These are phyloP conservation scores for Mantis religiosa DNA, from an alignment of 2,888 invertebrate genomes.

Conservation along the genomic window DNA sequence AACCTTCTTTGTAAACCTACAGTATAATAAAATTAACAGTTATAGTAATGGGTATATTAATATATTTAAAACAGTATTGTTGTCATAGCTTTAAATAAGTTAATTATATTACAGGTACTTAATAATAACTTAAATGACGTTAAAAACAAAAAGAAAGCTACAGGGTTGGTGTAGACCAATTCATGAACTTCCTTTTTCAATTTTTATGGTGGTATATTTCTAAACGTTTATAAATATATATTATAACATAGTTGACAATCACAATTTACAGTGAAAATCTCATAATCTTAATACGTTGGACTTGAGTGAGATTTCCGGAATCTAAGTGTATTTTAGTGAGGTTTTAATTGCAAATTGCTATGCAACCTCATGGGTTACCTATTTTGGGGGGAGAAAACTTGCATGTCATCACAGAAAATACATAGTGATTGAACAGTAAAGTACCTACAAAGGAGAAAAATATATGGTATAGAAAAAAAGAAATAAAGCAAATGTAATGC, in stretches of 20 bases:
- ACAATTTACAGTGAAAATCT: constrained; percentile 27
- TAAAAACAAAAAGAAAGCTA: constrained; percentile 18
- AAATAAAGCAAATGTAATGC: background rate
- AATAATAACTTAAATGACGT: constrained; percentile 17
- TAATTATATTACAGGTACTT: constrained; percentile 26
- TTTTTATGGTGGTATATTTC: constrained; percentile 29
- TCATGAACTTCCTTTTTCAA: constrained; percentile 25
- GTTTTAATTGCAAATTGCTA: constrained; percentile 24
- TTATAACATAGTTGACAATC: constrained; percentile 31
- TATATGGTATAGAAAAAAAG: background rate
- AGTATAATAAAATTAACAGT: constrained; percentile 24
- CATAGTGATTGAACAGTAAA: background rate
- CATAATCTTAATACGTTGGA: constrained; percentile 13
- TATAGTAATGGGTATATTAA: constrained; percentile 25
- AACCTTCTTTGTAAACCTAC: background rate
- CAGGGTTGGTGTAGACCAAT: constrained; percentile 25
- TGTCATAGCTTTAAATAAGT: constrained; percentile 32
- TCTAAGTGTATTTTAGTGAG: constrained; percentile 2
- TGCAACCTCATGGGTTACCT: constrained; percentile 17
- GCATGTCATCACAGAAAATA: background rate
- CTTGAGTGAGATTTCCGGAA: background rate
- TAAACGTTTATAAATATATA: constrained; percentile 30
- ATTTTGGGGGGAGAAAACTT: background rate
- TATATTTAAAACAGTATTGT: constrained; percentile 33
- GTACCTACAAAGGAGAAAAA: background rate